Evolutionary conservation across 2,797 vertebrate species (phyloP).

Genomic region (Protosalanx chinensis): DNA sequence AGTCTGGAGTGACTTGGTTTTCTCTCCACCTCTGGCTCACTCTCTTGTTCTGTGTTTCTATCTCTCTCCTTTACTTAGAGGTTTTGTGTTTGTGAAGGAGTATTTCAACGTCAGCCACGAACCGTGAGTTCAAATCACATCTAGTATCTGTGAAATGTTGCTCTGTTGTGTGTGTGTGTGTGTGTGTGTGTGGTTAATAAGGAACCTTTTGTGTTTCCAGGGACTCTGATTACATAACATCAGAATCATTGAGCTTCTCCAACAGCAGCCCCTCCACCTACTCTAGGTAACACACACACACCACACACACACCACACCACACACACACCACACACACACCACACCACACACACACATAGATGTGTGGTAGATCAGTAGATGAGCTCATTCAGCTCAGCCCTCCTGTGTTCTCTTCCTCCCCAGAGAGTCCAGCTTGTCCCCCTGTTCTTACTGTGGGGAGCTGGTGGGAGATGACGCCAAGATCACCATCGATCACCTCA

Average conservation of each 20-base stretch:
- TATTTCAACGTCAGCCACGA: constrained; percentile 55
- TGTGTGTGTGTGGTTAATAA: constrained; percentile 20
- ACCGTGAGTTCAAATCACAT: not conserved
- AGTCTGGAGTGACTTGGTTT: not conserved
- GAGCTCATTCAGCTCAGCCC: not conserved
- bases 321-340: not conserved
- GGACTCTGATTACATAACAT: constrained; percentile 56
- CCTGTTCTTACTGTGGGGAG: constrained; percentile 84
- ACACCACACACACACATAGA: not conserved
- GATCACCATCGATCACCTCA: constrained; percentile 91
- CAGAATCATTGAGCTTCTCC: constrained; percentile 53
- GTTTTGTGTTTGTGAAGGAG: constrained; percentile 81
- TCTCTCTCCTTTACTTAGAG: constrained; percentile 46
- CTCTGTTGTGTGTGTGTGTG: constrained; percentile 3
- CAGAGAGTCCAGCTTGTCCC: constrained; percentile 46
- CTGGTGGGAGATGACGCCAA: constrained; percentile 83
- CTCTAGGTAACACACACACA: constrained; percentile 43
- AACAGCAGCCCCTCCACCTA: constrained; percentile 66
- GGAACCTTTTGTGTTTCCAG: constrained; percentile 24
- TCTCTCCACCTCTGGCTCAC: not conserved
- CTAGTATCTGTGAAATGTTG: not conserved
- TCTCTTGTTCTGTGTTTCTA: not conserved
- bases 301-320: not conserved
- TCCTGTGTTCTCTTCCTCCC: constrained; percentile 14
- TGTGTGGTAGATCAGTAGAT: not conserved